Conservation (phyloP, 2,888 invertebrate genomes). For the Epiblema foenella region DNA sequence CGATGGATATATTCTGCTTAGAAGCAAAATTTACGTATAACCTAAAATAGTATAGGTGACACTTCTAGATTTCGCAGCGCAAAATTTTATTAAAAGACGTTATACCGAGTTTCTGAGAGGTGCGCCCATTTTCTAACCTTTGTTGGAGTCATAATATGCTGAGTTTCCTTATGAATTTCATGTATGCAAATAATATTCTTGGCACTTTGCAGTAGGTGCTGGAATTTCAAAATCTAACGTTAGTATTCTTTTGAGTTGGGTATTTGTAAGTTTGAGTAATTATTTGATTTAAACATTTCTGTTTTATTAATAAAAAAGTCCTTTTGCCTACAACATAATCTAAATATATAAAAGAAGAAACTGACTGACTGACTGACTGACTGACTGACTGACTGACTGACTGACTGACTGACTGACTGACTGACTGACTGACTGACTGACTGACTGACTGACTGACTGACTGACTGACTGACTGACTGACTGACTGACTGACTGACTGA, state of each 20-base stretch:
- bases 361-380: too few relatives aligned
- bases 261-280: too few relatives aligned
- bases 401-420: too few relatives aligned
- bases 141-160: neutral
- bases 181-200: neutral
- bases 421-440: too few relatives aligned
- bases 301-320: too few relatives aligned
- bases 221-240: neutral
- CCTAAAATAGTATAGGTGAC: neutral
- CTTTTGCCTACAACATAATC: too few relatives aligned
- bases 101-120: neutral
- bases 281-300: too few relatives aligned
- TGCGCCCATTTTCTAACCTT: neutral
- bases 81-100: neutral
- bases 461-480: too few relatives aligned
- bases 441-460: too few relatives aligned
- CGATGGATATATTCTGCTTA: neutral
- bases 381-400: too few relatives aligned
- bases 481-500: too few relatives aligned
- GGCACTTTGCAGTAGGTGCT: neutral
- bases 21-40: neutral
- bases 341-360: too few relatives aligned
- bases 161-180: neutral
- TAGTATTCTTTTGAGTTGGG: neutral
- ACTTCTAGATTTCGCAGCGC: neutral